Base-by-base conservation (phyloP, 2,888 invertebrate species). In the Phlogophora meticulosa region DNA sequence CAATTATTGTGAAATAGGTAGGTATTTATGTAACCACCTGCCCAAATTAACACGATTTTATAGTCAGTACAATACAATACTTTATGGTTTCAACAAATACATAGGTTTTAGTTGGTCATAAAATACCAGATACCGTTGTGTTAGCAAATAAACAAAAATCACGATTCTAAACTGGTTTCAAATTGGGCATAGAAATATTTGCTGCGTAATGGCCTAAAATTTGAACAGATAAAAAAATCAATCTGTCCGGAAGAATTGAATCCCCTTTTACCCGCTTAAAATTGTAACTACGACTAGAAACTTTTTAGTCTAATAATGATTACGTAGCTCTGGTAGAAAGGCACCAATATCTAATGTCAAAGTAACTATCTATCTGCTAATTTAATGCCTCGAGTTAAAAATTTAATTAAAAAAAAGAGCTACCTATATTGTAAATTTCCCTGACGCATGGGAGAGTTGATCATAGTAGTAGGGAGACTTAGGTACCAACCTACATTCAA, bases 11-110 rank as follows among this genome's bases (percentile, higher is more conserved):
- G 7, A 32, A 13, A 10, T 15, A 63, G 15, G 40, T 15, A 63
- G 15, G 40, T 48, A 40, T 34, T 48, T 24, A 46, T n/a, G 24
- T 24, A 58, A 42, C 17, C 73, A 72, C 15, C 74, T 73, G 65
- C 22, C 32, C 43, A 68, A 68, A 73, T 63, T 13, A 32, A 24
- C 32, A 38, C 43, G 36, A 51, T 68, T 72, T 32, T 51, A 38
- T 38, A 36, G 4, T 32, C 40, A 7, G 17, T 46, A 17, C 13
- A 32, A 7, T 28, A 15, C 5, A 2, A 4, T 28, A 4, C 4
- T 49, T 72, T 15, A 49, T 10, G 22, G 11, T 45, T 20, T 68
- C 22, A 46, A 15, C 9, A 43, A 53, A 32, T 40, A 32, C 4
- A n/a, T 5, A 32, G 13, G 13, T 13, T 46, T 58, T n/a, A n/a